Percentiles rank a stretch among this genome's conserved stretches.
phyloP scores from a whole-genome alignment of 2,888 invertebrate genomes.

The Aspidiotus destructor region DNA sequence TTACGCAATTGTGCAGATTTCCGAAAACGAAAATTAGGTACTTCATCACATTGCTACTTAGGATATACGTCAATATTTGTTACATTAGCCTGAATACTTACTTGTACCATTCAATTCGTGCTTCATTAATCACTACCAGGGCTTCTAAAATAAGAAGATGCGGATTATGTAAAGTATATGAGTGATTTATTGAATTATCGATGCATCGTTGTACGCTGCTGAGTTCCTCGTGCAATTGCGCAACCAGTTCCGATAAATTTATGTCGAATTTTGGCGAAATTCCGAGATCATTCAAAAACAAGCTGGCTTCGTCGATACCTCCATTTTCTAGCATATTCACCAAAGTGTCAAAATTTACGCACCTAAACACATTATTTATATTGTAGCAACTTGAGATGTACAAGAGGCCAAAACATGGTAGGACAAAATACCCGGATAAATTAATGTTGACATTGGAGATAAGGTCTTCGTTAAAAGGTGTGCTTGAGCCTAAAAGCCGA shows the following conservation, averaged over 20 bases:
- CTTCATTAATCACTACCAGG: constrained; percentile 35
- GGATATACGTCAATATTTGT: too few species aligned
- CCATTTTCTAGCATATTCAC: constrained; percentile 64
- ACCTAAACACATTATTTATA: neutral
- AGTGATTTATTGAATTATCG: constrained; percentile 27
- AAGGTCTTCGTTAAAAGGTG: constrained; percentile 18
- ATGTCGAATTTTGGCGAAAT: constrained; percentile 50
- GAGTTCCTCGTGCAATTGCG: constrained; percentile 59
- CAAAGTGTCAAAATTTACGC: constrained; percentile 43
- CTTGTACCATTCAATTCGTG: constrained; percentile 35
- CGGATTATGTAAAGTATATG: constrained; percentile 31
- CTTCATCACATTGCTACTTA: too few species aligned
- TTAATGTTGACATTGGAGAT: constrained; percentile 25
- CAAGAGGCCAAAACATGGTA: neutral
- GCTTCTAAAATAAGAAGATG: constrained; percentile 35
- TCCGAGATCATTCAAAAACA: constrained; percentile 58
- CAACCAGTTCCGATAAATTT: constrained; percentile 53
- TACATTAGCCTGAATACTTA: constrained; percentile 14
- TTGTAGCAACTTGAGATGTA: neutral
- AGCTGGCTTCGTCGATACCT: constrained; percentile 55
- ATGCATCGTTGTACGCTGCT: constrained; percentile 38
- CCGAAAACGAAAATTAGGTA: too few species aligned
- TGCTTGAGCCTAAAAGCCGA: constrained; percentile 5
- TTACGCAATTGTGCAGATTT: too few species aligned
- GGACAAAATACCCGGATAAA: constrained; percentile 18